Base-by-base conservation (phyloP, 2,797 vertebrate genomes). In the Channallabes apus region DNA sequence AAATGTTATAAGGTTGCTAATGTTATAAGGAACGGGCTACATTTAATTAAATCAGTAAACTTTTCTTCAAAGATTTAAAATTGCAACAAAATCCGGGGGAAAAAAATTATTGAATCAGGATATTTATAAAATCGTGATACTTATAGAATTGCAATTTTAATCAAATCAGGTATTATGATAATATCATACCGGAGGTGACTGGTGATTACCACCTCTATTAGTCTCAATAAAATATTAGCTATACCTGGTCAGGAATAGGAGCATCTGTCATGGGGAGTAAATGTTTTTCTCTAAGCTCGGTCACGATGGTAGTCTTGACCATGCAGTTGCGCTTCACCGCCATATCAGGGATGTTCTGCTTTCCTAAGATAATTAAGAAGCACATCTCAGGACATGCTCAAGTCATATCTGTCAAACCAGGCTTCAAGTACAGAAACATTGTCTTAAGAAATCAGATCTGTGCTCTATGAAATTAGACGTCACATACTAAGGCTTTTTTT, bases 221-320 rank as follows among this genome's bases (percentile, higher is more conserved):
- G 27, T 58, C 54, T 27, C 22, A 58, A 65, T 64, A 9, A 32
- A 61, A 69, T 54, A 29, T 41, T 1, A 38, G 69, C 65, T 51
- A 73, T 89, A 95, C 95, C 94, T 94, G 88, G 82, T 86, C 88
- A 2, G 72, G 88, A 86, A 85, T 90, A 76, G 91, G 64, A 27
- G 6, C 24, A 0, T 93, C 92, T 0, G 69, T 82, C 12, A 90
- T 80, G 85, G 88, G 83, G 0, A 92, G 91, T 68, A 92, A 88
- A 0, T 85, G 35, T 14, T 92, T 95, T 85, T 94, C 93, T 0
- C 92, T 94, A 62, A 95, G 94, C 83, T 95, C 94, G 0, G 94
- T 95, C 87, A 95, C 93, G 32, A 95, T 95, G 17, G 94, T 96
- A 1, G 94, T 95, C 0, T 89, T 96, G 88, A 93, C 92, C 87